Base-by-base conservation (phyloP, 2,797 vertebrate species). In the Lithobates sylvaticus region DNA sequence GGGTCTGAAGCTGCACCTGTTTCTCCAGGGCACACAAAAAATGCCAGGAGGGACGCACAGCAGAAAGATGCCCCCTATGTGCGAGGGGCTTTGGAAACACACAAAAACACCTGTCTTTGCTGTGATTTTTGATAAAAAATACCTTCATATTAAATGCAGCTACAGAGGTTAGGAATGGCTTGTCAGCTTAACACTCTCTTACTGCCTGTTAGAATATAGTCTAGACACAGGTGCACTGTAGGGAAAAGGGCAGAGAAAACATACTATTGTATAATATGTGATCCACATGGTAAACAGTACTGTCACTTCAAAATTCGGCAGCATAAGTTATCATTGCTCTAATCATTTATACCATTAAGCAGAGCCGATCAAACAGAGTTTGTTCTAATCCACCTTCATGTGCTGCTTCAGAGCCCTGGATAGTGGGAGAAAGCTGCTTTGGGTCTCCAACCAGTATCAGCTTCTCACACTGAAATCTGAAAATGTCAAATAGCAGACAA, bases 391-490 rank as follows among this genome's bases (percentile, higher is more conserved):
- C 94, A 74, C 88, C 89, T 21, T 78, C 89, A n/a, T 95, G 95
- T 78, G 88, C 78, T 3, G 93, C 90, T 68, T 96, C 95, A 21
- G 95, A 95, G n/a, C 95, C 95, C 86, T 94, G 95, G 87, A 96
- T 71, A 6, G 95, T 94, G 70, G 95, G 95, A 2, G 94, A 93
- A 1, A 96, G 85, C 12, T 96, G 95, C 86, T 91, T 95, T 4
- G 95, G 94, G 42, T 96, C 95, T 83, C 95, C 95, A 78, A 96
- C 94, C 61, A 96, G 93, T 88, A 96, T 84, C 8, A 96, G 89
- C 88, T 95, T 96, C 90, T 94, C 94, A 91, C 95, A 96, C 18
- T 92, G 91, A 93, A 95, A 96, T 88, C 95, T 96, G 54, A 39
- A 91, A 80, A 2, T 27, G 3, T 10, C 13, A 72, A 26, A 64